phyloP scores from a whole-genome alignment of 2,113 vertebrate species.

The Poeciliopsis turrubarensis region DNA sequence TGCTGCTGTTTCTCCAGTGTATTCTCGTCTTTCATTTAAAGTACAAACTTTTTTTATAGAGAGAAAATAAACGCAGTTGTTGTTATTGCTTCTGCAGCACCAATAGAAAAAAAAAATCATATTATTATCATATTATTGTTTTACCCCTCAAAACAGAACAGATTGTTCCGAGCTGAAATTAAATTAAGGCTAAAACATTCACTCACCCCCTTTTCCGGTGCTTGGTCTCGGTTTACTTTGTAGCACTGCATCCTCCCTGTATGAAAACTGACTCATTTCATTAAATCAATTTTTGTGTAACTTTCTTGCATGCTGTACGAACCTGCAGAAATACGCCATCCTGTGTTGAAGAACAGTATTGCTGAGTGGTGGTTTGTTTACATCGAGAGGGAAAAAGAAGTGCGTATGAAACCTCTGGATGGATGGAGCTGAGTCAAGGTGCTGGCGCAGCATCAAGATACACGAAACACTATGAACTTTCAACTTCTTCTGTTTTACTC shows the following conservation, averaged over 20 bases:
- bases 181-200: neutral
- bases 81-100: constrained; percentile 6
- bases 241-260: neutral
- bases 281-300: neutral
- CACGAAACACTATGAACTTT: constrained; percentile 2
- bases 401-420: constrained; percentile 80
- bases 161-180: neutral
- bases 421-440: constrained; percentile 60
- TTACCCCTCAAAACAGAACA: neutral
- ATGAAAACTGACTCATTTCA: constrained; percentile 17
- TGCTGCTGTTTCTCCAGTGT: neutral
- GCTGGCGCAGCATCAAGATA: constrained; percentile 11
- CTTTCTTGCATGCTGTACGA: neutral
- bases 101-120: neutral
- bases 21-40: neutral
- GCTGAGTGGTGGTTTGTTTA: constrained; percentile 76
- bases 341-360: constrained; percentile 30
- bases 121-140: neutral
- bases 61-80: neutral
- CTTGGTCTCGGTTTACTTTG: neutral
- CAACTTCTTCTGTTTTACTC: neutral
- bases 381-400: constrained; percentile 79
- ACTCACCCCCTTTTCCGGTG: neutral
- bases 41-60: neutral
- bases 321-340: constrained; percentile 51